phyloP scores from a whole-genome alignment of 2,888 invertebrate species.

The Thalpophila matura region DNA sequence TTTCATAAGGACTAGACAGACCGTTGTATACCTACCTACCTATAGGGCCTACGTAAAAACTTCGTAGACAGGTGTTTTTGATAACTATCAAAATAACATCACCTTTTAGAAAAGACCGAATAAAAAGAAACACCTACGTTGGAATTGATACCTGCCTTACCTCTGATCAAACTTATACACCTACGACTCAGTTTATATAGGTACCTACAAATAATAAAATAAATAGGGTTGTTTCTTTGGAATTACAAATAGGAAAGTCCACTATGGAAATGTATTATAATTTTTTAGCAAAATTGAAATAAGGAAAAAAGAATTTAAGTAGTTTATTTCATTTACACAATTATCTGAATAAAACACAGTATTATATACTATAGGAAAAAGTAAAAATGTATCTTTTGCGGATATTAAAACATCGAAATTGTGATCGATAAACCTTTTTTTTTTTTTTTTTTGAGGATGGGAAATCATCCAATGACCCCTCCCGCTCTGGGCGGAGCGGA shows the following conservation, averaged over 20 bases:
- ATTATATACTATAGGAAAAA: background rate
- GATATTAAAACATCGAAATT: background rate
- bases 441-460: too few species aligned
- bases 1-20: background rate
- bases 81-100: slow-evolving; percentile 23
- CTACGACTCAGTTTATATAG: background rate
- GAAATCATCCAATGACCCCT: too few species aligned
- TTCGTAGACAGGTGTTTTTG: slow-evolving; percentile 7
- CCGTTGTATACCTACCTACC: background rate
- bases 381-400: background rate
- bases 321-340: background rate
- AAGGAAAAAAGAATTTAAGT: too few species aligned
- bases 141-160: slow-evolving; percentile 18
- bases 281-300: too few species aligned
- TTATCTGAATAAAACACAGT: background rate
- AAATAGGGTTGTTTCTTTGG: background rate
- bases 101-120: background rate
- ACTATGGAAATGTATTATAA: slow-evolving; percentile 9
- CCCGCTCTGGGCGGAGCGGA: too few species aligned
- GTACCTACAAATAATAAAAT: slow-evolving; percentile 9
- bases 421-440: background rate
- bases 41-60: background rate
- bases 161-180: slow-evolving; percentile 4
- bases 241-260: background rate
- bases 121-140: slow-evolving; percentile 30